Evolutionary conservation across 2,888 invertebrate species (phyloP).

Genomic region (Metalampra italica): DNA sequence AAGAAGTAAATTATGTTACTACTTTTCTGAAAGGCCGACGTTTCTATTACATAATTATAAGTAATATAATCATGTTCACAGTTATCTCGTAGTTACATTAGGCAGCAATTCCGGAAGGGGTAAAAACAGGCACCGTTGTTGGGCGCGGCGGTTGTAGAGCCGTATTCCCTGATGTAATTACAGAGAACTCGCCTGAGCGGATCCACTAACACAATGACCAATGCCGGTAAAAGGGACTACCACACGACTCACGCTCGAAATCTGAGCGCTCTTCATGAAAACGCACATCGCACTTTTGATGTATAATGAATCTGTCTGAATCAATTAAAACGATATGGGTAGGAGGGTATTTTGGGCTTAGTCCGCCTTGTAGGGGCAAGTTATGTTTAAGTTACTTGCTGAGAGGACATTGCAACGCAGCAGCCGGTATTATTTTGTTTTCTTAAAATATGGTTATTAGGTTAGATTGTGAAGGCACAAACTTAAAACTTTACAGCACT

Average conservation of each 20-base stretch:
- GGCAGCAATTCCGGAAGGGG: conserved; percentile 31
- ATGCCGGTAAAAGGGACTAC: conserved; percentile 46
- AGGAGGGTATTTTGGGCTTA: no score
- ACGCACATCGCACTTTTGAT: background rate
- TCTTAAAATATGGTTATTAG: no score
- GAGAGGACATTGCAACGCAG: no score
- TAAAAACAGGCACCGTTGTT: conserved; percentile 47
- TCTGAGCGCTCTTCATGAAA: background rate
- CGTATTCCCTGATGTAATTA: conserved; percentile 75
- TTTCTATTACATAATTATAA: no score
- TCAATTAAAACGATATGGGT: no score
- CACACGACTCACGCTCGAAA: conserved; percentile 20
- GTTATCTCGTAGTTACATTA: conserved; percentile 2
- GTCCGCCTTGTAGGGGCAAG: no score
- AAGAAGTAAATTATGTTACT: no score
- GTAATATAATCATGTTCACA: background rate
- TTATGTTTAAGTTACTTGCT: no score
- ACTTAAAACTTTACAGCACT: no score
- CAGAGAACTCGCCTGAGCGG: conserved; percentile 51
- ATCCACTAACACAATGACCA: conserved; percentile 66
- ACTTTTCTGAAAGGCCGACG: no score
- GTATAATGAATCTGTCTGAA: background rate
- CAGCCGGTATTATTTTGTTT: no score
- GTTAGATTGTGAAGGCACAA: no score
- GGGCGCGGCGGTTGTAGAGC: conserved; percentile 33